Evolutionary conservation across 2,888 invertebrate species (phyloP).

Genomic region (Amiota communis): DNA sequence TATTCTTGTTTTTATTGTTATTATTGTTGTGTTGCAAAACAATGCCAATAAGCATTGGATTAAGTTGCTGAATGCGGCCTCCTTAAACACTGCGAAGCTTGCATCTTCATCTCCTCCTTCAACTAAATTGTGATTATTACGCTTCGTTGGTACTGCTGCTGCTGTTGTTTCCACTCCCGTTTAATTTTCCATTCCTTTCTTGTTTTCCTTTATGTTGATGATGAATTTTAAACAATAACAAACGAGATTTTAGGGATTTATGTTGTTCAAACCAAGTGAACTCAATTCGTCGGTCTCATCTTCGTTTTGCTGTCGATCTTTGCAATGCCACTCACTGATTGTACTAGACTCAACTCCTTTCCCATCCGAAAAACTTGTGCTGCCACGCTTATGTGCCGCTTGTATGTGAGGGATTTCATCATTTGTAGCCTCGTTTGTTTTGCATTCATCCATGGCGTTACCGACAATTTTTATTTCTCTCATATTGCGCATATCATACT

Average conservation of each 20-base stretch:
- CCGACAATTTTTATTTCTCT: slow-evolving; percentile 21
- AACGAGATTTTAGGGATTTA: slow-evolving; percentile 64
- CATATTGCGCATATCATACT: slow-evolving; percentile 59
- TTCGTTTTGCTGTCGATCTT: not conserved
- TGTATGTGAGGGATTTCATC: slow-evolving; percentile 51
- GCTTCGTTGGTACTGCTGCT: not conserved
- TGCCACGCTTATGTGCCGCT: slow-evolving; percentile 14
- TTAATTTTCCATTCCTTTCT: not conserved
- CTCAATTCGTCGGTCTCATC: slow-evolving; percentile 16
- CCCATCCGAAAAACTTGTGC: not conserved
- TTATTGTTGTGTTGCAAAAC: slow-evolving; percentile 2
- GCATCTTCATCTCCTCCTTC: not conserved
- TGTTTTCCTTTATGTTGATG: slow-evolving; percentile 2
- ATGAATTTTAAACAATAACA: slow-evolving; percentile 65
- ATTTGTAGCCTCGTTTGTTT: slow-evolving; percentile 50
- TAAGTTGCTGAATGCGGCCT: not conserved
- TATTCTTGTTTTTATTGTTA: not conserved
- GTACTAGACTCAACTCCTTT: not conserved
- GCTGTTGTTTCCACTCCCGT: not conserved
- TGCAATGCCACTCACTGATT: not conserved
- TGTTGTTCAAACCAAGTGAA: slow-evolving; percentile 46
- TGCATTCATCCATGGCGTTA: slow-evolving; percentile 53
- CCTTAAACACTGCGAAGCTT: not conserved
- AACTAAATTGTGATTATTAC: not conserved
- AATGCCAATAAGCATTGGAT: slow-evolving; percentile 8